Percentiles rank a stretch among this genome's conserved stretches.
These are phyloP conservation scores for Alauda arvensis DNA, from an alignment of 2,797 vertebrate species.

Conservation along the genomic window DNA sequence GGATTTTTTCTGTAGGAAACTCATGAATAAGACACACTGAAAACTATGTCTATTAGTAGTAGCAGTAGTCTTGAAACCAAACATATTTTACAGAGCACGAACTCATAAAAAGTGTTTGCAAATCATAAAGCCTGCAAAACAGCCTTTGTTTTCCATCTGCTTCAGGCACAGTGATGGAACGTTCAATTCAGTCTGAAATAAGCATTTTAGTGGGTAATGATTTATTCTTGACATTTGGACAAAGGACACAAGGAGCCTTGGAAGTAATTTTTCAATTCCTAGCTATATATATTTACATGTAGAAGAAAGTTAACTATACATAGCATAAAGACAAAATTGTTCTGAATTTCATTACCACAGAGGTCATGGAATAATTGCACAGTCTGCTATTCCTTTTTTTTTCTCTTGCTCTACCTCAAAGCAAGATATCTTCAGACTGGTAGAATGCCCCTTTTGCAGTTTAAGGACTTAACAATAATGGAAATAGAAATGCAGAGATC, in stretches of 20 bases:
- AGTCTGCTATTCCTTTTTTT: background rate
- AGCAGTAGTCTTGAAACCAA: background rate
- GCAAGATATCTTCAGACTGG: background rate
- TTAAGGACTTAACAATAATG: background rate
- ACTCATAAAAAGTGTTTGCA: background rate
- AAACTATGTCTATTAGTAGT: background rate
- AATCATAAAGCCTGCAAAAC: background rate
- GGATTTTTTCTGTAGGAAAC: background rate
- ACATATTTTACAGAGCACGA: background rate
- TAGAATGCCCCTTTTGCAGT: background rate
- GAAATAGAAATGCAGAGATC: background rate
- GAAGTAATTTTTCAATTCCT: background rate
- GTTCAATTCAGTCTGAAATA: background rate
- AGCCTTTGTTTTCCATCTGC: background rate
- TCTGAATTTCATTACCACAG: background rate
- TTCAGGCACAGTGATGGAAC: background rate
- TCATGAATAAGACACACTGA: background rate
- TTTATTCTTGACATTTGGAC: background rate
- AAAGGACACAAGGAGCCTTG: background rate
- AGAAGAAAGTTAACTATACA: background rate
- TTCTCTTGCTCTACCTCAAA: background rate
- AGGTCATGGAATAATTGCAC: background rate
- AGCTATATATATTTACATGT: background rate
- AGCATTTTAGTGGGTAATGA: background rate
- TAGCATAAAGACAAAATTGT: background rate